phyloP scores from a whole-genome alignment of 2,797 vertebrate genomes.

The Coreius guichenoti region DNA sequence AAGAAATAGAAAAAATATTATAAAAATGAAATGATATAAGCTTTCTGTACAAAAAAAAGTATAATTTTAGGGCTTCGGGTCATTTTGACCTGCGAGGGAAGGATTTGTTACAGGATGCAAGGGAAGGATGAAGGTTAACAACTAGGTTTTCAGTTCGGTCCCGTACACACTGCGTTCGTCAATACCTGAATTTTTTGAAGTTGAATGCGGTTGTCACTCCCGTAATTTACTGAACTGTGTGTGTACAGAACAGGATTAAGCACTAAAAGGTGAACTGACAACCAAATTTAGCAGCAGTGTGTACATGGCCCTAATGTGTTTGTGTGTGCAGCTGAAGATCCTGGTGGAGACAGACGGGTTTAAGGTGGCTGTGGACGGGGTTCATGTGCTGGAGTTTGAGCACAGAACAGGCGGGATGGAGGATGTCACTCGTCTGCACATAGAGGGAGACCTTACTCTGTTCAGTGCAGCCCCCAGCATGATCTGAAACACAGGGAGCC shows the following conservation, averaged over 20 bases:
- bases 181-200: not conserved
- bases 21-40: too few relatives aligned
- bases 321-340: slow-evolving; percentile 85
- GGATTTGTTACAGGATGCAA: too few relatives aligned
- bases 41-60: too few relatives aligned
- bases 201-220: not conserved
- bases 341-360: slow-evolving; percentile 86
- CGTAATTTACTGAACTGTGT: not conserved
- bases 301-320: not conserved
- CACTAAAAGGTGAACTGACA: not conserved
- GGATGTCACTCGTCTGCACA: slow-evolving; percentile 80
- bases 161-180: not conserved
- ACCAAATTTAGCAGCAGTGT: not conserved
- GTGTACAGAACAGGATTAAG: not conserved
- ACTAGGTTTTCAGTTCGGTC: not conserved
- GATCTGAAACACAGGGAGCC: slow-evolving; percentile 73
- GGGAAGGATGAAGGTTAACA: too few relatives aligned
- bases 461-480: slow-evolving; percentile 78
- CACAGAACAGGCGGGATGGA: slow-evolving; percentile 83
- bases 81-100: too few relatives aligned
- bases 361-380: slow-evolving; percentile 88
- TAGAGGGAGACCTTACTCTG: slow-evolving; percentile 85
- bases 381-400: slow-evolving; percentile 87
- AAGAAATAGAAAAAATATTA: too few relatives aligned
- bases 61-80: too few relatives aligned